Evolutionary conservation across 2,888 invertebrate genomes (phyloP).

Genomic region (Chymomyza amoena): DNA sequence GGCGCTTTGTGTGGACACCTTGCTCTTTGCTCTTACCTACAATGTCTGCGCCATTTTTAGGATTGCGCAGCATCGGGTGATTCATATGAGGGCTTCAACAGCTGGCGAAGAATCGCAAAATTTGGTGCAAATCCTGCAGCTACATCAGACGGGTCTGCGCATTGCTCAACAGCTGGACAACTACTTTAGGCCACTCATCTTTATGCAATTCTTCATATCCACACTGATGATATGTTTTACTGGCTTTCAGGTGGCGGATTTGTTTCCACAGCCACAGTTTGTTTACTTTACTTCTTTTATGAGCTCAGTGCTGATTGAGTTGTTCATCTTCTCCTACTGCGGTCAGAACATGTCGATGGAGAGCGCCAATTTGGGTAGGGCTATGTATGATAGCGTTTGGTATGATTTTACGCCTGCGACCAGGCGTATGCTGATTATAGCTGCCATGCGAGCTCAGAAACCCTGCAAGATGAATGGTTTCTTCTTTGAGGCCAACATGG

Average conservation of each 20-base stretch:
- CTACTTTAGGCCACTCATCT: constrained; percentile 40
- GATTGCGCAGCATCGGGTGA: constrained; percentile 46
- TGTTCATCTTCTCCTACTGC: constrained; percentile 48
- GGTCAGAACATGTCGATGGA: constrained; percentile 41
- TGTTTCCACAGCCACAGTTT: constrained; percentile 38
- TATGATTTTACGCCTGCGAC: constrained; percentile 13
- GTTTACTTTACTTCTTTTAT: constrained; percentile 44
- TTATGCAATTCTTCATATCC: constrained; percentile 41
- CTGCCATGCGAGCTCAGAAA: constrained; percentile 45
- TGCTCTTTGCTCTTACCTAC: constrained; percentile 33
- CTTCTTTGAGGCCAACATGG: constrained; percentile 56
- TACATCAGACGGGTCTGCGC: constrained; percentile 34
- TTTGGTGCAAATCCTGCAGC: constrained; percentile 14
- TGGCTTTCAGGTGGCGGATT: constrained; percentile 46
- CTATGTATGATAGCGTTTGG: constrained; percentile 51
- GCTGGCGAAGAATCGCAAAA: background rate
- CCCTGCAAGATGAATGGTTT: constrained; percentile 41
- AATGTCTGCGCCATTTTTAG: constrained; percentile 53
- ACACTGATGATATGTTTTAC: constrained; percentile 48
- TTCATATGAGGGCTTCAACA: constrained; percentile 13
- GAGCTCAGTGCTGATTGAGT: constrained; percentile 43
- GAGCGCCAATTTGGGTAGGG: constrained; percentile 39
- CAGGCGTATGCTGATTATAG: constrained; percentile 25
- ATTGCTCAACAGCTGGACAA: constrained; percentile 29
- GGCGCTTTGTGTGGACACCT: constrained; percentile 40